Base-by-base conservation (phyloP, 2,113 vertebrate species). In the Oplegnathus fasciatus region DNA sequence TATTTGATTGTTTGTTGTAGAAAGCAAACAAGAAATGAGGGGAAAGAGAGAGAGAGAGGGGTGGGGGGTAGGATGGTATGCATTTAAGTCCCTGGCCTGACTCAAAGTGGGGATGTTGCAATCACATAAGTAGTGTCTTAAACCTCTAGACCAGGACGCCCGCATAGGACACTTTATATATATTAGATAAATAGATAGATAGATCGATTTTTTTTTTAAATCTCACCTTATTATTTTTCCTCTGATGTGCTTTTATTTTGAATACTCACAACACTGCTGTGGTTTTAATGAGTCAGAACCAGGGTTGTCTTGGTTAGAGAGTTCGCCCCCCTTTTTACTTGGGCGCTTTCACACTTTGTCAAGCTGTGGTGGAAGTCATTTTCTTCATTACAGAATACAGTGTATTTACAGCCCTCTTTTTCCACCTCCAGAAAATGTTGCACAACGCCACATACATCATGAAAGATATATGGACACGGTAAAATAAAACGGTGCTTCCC, bases 221-320 rank as follows among this genome's bases (percentile, higher is more conserved):
- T 80, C 32, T 71, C 75, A 69, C 28, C 5, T 28, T 20, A 28
- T 75, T 55, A 54, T 75, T 77, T 84, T 34, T 57, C 28, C 40
- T 30, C 37, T 71, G 13, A n/a, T 69, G 57, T 70, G 61, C 62
- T 78, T 69, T 60, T 67, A 76, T 82, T 84, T 26, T 79, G n/a
- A 83, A 80, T 30, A 26, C 26, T 28, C 55, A 40, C 65, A 64
- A 37, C 17, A 54, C 24, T 8, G 9, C 15, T 83, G 71, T 76
- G 80, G 75, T 85, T 65, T 62, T 65, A 60, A 44, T 81, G 82
- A 89, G 46, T 86, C 75, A 83, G 71, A 85, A 75, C 82, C 13
- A 80, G 11, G 32, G 2, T 3, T 15, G 37, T 24, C 24, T 69
- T 37, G 18, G 73, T 86, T 30, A n/a, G 50, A 70, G 28, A 10